Evolutionary conservation across 1,140 invertebrate species (phyloP).

Genomic region (Aleiodes sp.): DNA sequence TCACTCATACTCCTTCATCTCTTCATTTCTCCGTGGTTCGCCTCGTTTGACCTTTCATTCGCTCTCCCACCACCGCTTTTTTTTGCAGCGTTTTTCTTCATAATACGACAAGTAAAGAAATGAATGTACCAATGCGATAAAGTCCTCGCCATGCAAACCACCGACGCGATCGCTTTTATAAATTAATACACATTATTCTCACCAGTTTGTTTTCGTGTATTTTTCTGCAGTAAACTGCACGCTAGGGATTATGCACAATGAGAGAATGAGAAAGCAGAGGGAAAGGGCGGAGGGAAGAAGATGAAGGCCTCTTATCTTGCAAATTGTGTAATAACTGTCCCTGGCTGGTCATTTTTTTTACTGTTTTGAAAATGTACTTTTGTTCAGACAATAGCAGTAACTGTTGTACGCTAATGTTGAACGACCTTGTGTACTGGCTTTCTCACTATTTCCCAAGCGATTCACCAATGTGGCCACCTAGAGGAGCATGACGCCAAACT

Average conservation of each 20-base stretch:
- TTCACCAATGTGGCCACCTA: too few relatives aligned
- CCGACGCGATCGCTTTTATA: constrained; percentile 28
- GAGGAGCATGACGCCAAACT: too few relatives aligned
- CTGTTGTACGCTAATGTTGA: too few relatives aligned
- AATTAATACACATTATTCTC: constrained; percentile 24
- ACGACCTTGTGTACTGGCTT: too few relatives aligned
- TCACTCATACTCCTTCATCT: constrained; percentile 19
- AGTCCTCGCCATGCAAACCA: constrained; percentile 26
- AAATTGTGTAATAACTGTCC: not conserved
- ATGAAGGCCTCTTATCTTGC: not conserved
- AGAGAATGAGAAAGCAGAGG: not conserved
- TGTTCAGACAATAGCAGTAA: too few relatives aligned
- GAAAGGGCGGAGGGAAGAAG: too few relatives aligned
- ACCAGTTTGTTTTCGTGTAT: not conserved
- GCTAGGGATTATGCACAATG: not conserved
- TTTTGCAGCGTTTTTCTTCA: not conserved
- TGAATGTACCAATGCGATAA: constrained; percentile 41
- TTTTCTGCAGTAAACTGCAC: not conserved
- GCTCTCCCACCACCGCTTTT: not conserved
- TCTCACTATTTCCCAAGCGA: too few relatives aligned
- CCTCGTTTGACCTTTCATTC: constrained; percentile 20
- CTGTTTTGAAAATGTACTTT: not conserved
- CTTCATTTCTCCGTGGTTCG: not conserved
- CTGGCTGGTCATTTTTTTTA: not conserved
- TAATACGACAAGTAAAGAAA: constrained; percentile 10